These are phyloP conservation scores for Erpornis zantholeuca DNA, from an alignment of 2,113 vertebrate genomes.

Conservation along the genomic window DNA sequence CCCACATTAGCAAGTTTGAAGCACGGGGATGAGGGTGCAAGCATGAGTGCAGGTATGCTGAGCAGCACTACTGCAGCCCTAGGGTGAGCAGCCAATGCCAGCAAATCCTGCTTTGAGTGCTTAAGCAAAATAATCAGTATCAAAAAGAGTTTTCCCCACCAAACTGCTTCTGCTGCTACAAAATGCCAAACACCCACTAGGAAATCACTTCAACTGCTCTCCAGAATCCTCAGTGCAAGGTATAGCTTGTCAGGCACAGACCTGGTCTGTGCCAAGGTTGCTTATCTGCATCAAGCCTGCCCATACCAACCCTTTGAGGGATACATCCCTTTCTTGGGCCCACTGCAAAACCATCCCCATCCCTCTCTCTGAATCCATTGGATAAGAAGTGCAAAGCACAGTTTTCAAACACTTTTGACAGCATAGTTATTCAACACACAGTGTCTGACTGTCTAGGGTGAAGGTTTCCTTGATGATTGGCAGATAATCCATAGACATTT, in stretches of 20 bases:
- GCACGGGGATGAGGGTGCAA: neutral
- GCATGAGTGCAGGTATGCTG: neutral
- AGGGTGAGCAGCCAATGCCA: neutral
- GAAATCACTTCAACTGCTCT: neutral
- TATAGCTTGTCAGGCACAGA: neutral
- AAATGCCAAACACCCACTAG: neutral
- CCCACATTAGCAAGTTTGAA: fast-evolving
- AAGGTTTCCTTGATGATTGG: neutral
- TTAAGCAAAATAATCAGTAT: neutral
- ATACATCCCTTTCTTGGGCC: neutral
- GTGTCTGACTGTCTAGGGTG: neutral
- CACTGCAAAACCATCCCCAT: neutral
- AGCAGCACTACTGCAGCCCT: neutral
- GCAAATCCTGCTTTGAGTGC: neutral
- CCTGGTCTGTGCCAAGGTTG: neutral
- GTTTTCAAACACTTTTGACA: neutral
- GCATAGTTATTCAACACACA: neutral
- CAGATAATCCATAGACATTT: neutral
- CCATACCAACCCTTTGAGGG: neutral
- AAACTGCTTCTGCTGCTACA: neutral
- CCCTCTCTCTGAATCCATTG: neutral
- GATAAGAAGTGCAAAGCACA: neutral
- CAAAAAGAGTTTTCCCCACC: neutral
- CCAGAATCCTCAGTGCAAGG: neutral
- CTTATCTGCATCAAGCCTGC: neutral